These are phyloP conservation scores for Lepidonotus clava DNA, from an alignment of 2,888 invertebrate genomes.

Conservation along the genomic window DNA sequence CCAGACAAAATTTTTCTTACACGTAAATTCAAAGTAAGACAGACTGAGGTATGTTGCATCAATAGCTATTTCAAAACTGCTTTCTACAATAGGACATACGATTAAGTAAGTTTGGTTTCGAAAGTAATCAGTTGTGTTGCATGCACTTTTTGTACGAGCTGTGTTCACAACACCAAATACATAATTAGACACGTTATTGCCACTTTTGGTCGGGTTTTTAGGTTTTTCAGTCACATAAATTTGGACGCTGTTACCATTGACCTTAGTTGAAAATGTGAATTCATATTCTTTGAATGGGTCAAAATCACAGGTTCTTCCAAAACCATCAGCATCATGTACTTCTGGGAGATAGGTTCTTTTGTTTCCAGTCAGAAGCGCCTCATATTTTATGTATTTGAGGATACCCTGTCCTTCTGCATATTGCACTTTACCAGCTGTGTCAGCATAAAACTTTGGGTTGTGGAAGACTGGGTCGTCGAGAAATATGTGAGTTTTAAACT, in stretches of 20 bases:
- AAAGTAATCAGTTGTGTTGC: neutral
- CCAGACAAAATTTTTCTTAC: too few species aligned
- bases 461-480: neutral
- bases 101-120: neutral
- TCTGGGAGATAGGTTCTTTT: neutral
- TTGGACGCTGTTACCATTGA: neutral
- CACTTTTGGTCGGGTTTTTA: neutral
- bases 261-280: neutral
- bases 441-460: neutral
- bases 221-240: neutral
- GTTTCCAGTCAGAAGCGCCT: neutral
- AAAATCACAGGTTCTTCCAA: neutral
- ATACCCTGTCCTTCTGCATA: neutral
- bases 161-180: neutral
- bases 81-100: neutral
- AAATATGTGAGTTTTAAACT: neutral
- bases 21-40: neutral
- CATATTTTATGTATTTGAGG: neutral
- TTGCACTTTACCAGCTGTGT: too few species aligned
- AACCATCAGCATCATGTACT: neutral
- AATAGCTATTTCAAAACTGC: neutral
- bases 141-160: neutral
- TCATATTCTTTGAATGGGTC: neutral
- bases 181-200: neutral
- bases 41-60: neutral